Evolutionary conservation across 2,797 vertebrate species (phyloP).

Genomic region (Hippopotamyrus pictus): DNA sequence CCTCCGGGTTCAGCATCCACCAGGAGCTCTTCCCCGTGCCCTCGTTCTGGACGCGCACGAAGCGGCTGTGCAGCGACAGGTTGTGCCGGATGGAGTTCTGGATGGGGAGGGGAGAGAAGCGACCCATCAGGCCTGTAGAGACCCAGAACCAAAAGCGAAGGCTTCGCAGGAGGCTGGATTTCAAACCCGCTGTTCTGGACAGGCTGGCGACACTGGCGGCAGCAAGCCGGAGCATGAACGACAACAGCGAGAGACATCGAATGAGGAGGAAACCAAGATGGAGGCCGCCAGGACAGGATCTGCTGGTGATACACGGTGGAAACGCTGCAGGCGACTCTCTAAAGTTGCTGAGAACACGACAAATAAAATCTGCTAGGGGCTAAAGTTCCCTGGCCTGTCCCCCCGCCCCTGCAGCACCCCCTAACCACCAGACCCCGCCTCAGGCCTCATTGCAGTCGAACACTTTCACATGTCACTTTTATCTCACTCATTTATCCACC

Average conservation of each 20-base stretch:
- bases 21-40: slow-evolving; percentile 98
- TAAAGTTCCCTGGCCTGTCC: background rate
- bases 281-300: background rate
- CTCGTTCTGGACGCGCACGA: slow-evolving; percentile 92
- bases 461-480: background rate
- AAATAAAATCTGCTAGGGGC: background rate
- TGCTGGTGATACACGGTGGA: background rate
- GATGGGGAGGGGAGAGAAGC: background rate
- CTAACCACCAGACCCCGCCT: background rate
- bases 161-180: background rate
- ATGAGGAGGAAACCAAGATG: background rate
- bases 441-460: background rate
- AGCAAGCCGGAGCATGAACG: background rate
- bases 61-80: slow-evolving; percentile 93
- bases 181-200: background rate
- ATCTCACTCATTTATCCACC: background rate
- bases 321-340: background rate
- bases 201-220: background rate
- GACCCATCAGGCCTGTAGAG: too few species aligned
- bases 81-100: slow-evolving; percentile 99
- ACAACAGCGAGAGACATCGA: too few species aligned
- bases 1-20: slow-evolving; percentile 98
- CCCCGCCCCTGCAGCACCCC: background rate
- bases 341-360: background rate
- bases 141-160: background rate